Evolutionary conservation across 1,140 invertebrate genomes (phyloP).

Genomic region (Radopholus similis): DNA sequence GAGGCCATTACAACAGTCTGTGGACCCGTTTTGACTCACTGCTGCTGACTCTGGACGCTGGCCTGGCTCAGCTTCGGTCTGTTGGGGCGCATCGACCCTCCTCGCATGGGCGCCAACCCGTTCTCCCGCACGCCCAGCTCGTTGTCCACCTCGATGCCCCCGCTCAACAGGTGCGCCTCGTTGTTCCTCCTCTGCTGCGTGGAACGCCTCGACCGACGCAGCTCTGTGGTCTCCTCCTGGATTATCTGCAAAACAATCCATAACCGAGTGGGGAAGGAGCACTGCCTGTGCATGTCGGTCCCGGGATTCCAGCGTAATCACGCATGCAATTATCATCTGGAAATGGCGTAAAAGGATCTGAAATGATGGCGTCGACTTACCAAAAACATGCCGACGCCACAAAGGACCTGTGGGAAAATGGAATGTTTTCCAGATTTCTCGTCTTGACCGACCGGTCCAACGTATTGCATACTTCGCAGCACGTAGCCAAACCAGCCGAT

Average conservation of each 20-base stretch:
- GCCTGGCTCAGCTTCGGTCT: background rate
- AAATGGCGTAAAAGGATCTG: constrained; percentile 18
- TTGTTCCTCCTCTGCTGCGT: background rate
- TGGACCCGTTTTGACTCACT: background rate
- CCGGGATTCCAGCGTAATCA: constrained; percentile 53
- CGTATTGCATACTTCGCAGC: constrained; percentile 55
- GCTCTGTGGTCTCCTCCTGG: constrained; percentile 12
- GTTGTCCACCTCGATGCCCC: background rate
- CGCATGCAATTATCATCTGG: constrained; percentile 56
- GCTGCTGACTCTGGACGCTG: background rate
- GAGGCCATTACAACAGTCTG: background rate
- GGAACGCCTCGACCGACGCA: constrained; percentile 9
- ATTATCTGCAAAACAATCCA: constrained; percentile 2
- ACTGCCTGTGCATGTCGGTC: constrained; percentile 58
- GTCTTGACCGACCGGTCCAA: too few species aligned
- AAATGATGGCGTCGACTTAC: constrained; percentile 28
- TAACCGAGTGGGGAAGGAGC: background rate
- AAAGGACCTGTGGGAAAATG: too few species aligned
- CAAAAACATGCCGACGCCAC: constrained; percentile 54
- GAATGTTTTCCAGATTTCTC: too few species aligned
- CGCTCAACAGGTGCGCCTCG: background rate
- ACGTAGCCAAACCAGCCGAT: constrained; percentile 21
- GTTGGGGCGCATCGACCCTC: too few species aligned
- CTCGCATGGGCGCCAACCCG: background rate
- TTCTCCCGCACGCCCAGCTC: background rate